phyloP scores from a whole-genome alignment of 2,797 vertebrate species.

The Nasua narica region DNA sequence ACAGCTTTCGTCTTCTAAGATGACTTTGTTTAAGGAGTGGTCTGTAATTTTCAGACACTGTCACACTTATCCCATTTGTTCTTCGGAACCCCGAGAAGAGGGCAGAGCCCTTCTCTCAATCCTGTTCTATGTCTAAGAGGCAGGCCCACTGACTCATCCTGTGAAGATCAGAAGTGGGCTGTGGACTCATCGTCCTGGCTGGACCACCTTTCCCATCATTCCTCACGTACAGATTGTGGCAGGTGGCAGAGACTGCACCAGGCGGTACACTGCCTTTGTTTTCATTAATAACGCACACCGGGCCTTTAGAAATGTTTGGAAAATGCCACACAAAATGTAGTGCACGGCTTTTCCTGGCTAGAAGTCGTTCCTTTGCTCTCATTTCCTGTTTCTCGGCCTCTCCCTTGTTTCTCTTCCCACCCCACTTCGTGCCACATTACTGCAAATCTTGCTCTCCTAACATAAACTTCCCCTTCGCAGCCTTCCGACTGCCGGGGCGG shows the following conservation, averaged over 20 bases:
- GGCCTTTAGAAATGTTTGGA: not conserved
- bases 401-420: slow-evolving; percentile 54
- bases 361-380: slow-evolving; percentile 43
- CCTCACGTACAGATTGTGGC: not conserved
- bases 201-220: not conserved
- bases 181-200: not conserved
- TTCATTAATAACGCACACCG: not conserved
- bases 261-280: slow-evolving; percentile 47
- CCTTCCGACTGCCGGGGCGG: not conserved
- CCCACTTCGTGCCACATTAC: not conserved
- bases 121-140: not conserved
- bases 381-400: slow-evolving; percentile 74
- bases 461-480: slow-evolving; percentile 63
- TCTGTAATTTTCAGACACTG: not conserved
- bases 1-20: not conserved
- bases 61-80: not conserved
- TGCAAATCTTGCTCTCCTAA: not conserved
- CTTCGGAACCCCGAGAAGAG: not conserved
- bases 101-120: not conserved
- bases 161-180: not conserved
- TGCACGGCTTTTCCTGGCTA: slow-evolving; percentile 23
- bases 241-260: not conserved
- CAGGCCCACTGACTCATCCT: not conserved
- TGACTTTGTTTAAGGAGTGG: not conserved
- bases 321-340: slow-evolving; percentile 28